Evolutionary conservation across 2,888 invertebrate genomes (phyloP).

Genomic region (Mesoligia furuncula): DNA sequence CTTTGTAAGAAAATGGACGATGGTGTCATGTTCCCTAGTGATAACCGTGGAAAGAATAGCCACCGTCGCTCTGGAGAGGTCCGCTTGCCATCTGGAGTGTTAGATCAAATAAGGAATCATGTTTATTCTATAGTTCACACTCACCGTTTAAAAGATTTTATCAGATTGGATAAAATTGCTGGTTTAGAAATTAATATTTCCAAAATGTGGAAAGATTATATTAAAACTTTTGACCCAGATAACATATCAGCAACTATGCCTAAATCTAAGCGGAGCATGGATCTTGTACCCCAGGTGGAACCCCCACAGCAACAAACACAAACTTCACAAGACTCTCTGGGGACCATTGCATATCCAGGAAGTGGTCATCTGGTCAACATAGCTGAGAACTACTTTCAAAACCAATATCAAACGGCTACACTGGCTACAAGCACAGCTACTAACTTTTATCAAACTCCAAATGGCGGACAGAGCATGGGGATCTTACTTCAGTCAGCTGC

Average conservation of each 20-base stretch:
- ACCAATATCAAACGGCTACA: conserved; percentile 85
- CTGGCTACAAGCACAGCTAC: conserved; percentile 79
- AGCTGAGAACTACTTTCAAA: conserved; percentile 89
- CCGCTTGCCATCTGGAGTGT: conserved; percentile 85
- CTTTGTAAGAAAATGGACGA: conserved; percentile 91
- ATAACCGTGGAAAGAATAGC: conserved; percentile 90
- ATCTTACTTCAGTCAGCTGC: conserved; percentile 84
- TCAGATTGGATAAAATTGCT: conserved; percentile 89
- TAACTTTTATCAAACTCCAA: conserved; percentile 87
- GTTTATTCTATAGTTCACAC: conserved; percentile 89
- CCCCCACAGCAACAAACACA: conserved; percentile 70
- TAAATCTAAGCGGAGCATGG: conserved; percentile 85
- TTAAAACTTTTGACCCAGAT: conserved; percentile 89
- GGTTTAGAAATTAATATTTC: conserved; percentile 90
- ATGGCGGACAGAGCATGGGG: conserved; percentile 85
- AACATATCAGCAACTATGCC: conserved; percentile 88
- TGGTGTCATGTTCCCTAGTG: conserved; percentile 90
- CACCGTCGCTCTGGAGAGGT: conserved; percentile 88
- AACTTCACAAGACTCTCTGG: conserved; percentile 79
- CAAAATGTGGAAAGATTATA: conserved; percentile 91
- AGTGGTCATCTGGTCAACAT: conserved; percentile 87
- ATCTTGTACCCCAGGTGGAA: conserved; percentile 75
- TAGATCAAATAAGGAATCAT: conserved; percentile 90
- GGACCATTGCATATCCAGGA: conserved; percentile 84
- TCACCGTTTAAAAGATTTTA: conserved; percentile 88